Base-by-base conservation (phyloP, 2,113 vertebrate species). In the Pterocles orientalis region DNA sequence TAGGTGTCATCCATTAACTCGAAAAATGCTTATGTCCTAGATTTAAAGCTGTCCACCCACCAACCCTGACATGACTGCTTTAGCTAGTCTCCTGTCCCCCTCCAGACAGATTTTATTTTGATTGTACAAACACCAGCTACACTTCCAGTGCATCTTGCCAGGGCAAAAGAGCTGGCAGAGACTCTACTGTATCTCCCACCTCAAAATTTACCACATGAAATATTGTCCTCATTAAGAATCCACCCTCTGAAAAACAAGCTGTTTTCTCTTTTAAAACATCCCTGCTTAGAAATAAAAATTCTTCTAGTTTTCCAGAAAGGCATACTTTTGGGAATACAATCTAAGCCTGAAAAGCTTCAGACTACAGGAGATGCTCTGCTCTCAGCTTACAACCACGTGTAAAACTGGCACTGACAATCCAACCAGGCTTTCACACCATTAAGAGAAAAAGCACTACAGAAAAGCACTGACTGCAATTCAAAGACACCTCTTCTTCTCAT, bases 311-410 rank as follows among this genome's bases (percentile, higher is more conserved):
- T 86, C 26, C 47, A 60, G 7, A 51, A 82, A 57, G 15, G 17
- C 6, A 3, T 41, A 47, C 5, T 61, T 76, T 20, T 73, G 2
- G 3, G 19, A n/a, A 62, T 5, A 51, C 39, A 90, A 86, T 75
- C 24, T 29, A 48, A 54, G 28, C 17, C 53, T 62, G 16, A 83
- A 83, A 73, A 70, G 20, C 39, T 50, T 80, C 39, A 70, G 18
- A 14, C 20, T 56, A 54, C 4, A 33, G 7, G 18, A 72, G 28
- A 73, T 0, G 3, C 2, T 5, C 45, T 58, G 48, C 34, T 28
- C 41, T 47, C 66, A 72, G 31, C 7, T 62, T 77, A 72, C 0
- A 0, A 34, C 17, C 24, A 23, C 1, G 12, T 26, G 14, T 34
- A 85, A 84, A 86, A 86, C 3, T 17, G 9, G 18, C 56, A 79